Base-by-base conservation (phyloP, 1,140 invertebrate genomes). In the Cyclargus thomasi region DNA sequence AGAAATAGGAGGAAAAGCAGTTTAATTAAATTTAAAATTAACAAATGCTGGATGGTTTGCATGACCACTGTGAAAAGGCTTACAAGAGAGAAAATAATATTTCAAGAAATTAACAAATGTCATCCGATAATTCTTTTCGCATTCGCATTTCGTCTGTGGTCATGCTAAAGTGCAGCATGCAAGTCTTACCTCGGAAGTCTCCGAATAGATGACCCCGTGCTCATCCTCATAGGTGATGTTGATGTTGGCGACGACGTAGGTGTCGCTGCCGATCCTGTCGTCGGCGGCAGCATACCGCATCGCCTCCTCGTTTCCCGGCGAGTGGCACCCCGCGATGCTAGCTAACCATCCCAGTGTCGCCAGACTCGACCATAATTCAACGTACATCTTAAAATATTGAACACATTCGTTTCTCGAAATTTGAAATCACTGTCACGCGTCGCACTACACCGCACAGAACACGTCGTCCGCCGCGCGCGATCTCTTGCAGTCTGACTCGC, bases 201-300 rank as follows among this genome's bases (percentile, higher is more conserved):
- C 85, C 16, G 83, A 81, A 63, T 80, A 88, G 1, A 78, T 70
- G 53, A 76, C 79, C 21, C 85, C 83, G 65, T 88, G 87, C 67
- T 90, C 87, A 62, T 90, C 81, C 23, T 77, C 75, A 64, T 90
- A 90, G 1, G 85, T 88, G 5, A 90, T 79, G 53, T 90, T 90
- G 14, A 90, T 90, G 62, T 83, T 82, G 16, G 85, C 85, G 6
- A 83, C 78, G 1, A 83, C 86, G 55, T 81, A 83, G 0, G 85
- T 86, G 64, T 86, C 85, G 62, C 77, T 79, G 22, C 72, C 68
- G 66, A 82, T 74, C 21, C 80, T 75, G 36, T 88, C 85, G 5
- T 89, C 86, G 2, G 74, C 68, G 2, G 84, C 80, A 1, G 78
- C 80, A 65, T 85, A 88, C 17, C 82, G 70, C 23, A 83, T 80